Conservation (phyloP, 2,888 invertebrate species). For the Uropetala carovei region DNA sequence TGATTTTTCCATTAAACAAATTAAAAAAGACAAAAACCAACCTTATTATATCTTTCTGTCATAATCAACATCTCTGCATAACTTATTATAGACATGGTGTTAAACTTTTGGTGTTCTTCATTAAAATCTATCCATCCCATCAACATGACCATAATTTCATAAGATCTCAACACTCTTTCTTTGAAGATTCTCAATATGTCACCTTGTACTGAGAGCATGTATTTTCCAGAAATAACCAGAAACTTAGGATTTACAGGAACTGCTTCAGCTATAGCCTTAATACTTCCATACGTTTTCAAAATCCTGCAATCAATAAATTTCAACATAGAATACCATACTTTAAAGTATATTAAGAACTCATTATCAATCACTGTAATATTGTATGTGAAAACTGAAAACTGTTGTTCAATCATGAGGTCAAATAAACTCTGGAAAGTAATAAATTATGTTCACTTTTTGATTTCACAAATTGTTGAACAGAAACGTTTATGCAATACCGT, state of each 20-base stretch:
- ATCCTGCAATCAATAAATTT: constrained; percentile 19
- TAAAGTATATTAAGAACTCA: not conserved
- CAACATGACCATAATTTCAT: constrained; percentile 35
- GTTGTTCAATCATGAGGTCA: too few relatives aligned
- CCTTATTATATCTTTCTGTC: constrained; percentile 36
- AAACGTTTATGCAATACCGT: too few relatives aligned
- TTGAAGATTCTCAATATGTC: constrained; percentile 9
- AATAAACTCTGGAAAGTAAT: too few relatives aligned
- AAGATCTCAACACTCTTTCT: not conserved
- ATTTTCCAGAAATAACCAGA: constrained; percentile 45
- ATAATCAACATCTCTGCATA: constrained; percentile 15
- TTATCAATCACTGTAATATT: not conserved
- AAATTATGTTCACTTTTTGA: too few relatives aligned
- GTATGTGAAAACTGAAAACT: too few relatives aligned
- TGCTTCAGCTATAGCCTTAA: constrained; percentile 10
- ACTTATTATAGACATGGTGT: not conserved
- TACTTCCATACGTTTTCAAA: constrained; percentile 17
- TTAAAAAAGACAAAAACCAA: not conserved
- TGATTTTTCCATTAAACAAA: too few relatives aligned
- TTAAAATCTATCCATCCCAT: constrained; percentile 44
- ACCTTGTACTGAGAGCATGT: constrained; percentile 18
- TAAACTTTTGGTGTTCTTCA: not conserved
- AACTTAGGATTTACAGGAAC: constrained; percentile 41
- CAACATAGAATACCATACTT: not conserved
- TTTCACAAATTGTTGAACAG: too few relatives aligned